Conservation (phyloP, 2,797 vertebrate species). For the Xiphophorus birchmanni region DNA sequence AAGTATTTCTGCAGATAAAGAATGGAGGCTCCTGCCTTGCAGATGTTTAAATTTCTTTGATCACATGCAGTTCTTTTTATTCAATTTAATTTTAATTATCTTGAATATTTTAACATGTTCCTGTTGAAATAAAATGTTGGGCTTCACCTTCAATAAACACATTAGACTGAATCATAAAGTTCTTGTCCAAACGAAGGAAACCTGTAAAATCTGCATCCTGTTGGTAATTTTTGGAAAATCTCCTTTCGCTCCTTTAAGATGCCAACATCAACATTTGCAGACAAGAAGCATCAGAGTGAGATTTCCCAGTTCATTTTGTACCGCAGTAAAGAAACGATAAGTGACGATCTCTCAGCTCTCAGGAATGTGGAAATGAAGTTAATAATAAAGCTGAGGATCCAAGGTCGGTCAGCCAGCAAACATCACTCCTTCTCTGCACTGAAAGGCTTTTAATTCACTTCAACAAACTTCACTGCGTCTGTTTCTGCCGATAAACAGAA, state of each 20-base stretch:
- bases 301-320: neutral
- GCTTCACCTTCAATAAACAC: neutral
- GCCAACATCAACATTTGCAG: neutral
- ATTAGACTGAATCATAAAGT: neutral
- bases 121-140: neutral
- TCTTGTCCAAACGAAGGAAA: neutral
- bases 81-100: neutral
- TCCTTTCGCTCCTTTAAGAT: neutral
- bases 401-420: slow-evolving; percentile 11
- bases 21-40: neutral
- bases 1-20: neutral
- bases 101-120: neutral
- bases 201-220: neutral
- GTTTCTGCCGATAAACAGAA: too few species aligned
- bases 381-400: slow-evolving; percentile 27
- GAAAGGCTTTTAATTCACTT: neutral
- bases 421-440: neutral
- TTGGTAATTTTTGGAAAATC: neutral
- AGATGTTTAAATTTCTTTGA: neutral
- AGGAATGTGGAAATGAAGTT: slow-evolving; percentile 27
- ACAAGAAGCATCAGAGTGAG: neutral
- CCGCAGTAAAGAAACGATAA: slow-evolving; percentile 1
- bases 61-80: neutral
- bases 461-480: neutral
- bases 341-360: neutral